phyloP scores from a whole-genome alignment of 2,888 invertebrate genomes.

The Xanthia togata region DNA sequence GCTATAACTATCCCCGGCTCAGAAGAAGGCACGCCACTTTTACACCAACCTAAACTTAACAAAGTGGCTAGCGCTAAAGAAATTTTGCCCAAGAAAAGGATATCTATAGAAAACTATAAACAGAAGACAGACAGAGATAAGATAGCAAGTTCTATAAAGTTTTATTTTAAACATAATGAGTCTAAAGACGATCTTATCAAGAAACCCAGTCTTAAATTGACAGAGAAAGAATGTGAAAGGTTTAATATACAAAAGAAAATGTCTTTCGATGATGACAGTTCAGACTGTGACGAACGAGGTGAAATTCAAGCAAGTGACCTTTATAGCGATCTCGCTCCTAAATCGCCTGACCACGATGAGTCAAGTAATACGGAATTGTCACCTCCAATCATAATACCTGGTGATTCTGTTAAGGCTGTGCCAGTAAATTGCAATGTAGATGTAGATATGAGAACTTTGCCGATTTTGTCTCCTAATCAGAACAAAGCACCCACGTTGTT shows the following conservation, averaged over 20 bases:
- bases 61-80: slow-evolving; percentile 82
- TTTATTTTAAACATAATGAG: slow-evolving; percentile 62
- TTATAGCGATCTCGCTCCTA: slow-evolving; percentile 80
- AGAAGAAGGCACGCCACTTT: slow-evolving; percentile 78
- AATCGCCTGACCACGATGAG: slow-evolving; percentile 83
- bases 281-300: slow-evolving; percentile 75
- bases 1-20: slow-evolving; percentile 75
- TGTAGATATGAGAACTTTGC: slow-evolving; percentile 82
- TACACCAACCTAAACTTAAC: slow-evolving; percentile 85
- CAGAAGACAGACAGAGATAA: slow-evolving; percentile 71
- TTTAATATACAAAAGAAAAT: slow-evolving; percentile 82
- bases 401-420: slow-evolving; percentile 78
- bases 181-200: slow-evolving; percentile 74
- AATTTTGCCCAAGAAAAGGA: slow-evolving; percentile 83
- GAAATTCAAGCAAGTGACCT: slow-evolving; percentile 72
- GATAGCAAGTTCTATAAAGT: slow-evolving; percentile 62
- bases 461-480: slow-evolving; percentile 64
- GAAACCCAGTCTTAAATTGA: slow-evolving; percentile 85
- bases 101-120: slow-evolving; percentile 88
- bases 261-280: slow-evolving; percentile 76
- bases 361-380: slow-evolving; percentile 67
- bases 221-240: slow-evolving; percentile 87
- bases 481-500: slow-evolving; percentile 22
- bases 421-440: slow-evolving; percentile 72
- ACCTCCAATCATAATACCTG: slow-evolving; percentile 84